Conservation (phyloP, 2,888 invertebrate species). For the Catotricha subobsoleta region DNA sequence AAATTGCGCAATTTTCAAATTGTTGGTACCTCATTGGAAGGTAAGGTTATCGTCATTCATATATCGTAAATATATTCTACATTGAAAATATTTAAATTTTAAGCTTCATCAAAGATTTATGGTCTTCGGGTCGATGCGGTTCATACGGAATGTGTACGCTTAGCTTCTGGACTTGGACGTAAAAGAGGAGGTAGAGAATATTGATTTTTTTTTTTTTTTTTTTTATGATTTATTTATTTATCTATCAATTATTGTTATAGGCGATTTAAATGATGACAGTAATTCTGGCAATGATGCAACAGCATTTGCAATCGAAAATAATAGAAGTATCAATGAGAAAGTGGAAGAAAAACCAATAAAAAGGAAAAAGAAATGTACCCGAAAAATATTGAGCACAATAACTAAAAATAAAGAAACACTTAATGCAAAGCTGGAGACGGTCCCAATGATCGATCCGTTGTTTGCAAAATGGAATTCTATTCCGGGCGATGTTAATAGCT, state of each 20-base stretch:
- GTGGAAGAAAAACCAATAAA: constrained; percentile 8
- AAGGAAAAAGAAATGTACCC: constrained; percentile 9
- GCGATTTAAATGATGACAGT: no score
- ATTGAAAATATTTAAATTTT: no score
- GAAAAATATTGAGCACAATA: constrained; percentile 21
- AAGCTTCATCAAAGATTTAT: constrained; percentile 61
- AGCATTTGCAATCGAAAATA: not conserved
- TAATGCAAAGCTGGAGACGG: constrained; percentile 26
- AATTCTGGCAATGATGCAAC: not conserved
- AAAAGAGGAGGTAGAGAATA: constrained; percentile 23
- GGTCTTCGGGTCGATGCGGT: constrained; percentile 72
- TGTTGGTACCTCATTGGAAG: constrained; percentile 72
- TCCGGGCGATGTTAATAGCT: constrained; percentile 40
- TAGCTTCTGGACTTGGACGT: constrained; percentile 39
- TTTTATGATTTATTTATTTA: no score
- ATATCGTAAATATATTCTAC: no score
- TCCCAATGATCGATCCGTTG: constrained; percentile 36
- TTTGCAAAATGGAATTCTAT: constrained; percentile 41
- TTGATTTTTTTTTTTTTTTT: constrained; percentile 2
- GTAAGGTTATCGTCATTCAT: constrained; percentile 73
- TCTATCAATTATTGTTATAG: no score
- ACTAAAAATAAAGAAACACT: constrained; percentile 28
- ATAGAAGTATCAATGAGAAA: not conserved
- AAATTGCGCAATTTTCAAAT: constrained; percentile 57
- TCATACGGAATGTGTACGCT: constrained; percentile 60